phyloP scores from a whole-genome alignment of 2,113 vertebrate genomes.

The Natator depressus region DNA sequence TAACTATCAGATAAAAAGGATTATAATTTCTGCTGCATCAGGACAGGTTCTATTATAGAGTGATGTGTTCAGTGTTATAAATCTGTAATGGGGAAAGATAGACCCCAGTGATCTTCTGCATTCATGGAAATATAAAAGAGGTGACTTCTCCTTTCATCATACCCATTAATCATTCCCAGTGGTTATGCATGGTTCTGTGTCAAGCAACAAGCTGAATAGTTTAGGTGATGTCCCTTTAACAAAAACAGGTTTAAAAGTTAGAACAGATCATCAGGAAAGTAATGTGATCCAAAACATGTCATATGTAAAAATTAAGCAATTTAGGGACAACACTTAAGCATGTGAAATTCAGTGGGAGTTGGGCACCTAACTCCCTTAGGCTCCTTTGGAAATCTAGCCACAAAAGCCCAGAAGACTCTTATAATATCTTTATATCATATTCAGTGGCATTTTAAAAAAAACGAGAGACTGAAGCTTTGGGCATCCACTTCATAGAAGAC shows the following conservation, averaged over 20 bases:
- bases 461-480: not conserved
- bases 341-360: not conserved
- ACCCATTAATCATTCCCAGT: not conserved
- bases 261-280: not conserved
- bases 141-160: slow-evolving; percentile 13
- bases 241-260: not conserved
- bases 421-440: not conserved
- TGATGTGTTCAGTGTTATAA: not conserved
- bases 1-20: slow-evolving; percentile 11
- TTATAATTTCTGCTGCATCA: not conserved
- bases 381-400: not conserved
- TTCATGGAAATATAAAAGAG: not conserved
- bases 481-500: not conserved
- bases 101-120: not conserved
- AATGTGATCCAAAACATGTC: not conserved
- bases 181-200: not conserved
- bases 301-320: not conserved
- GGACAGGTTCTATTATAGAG: not conserved
- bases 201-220: not conserved
- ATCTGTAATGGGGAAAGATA: not conserved
- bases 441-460: not conserved
- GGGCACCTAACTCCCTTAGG: not conserved
- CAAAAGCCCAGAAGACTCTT: not conserved
- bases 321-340: not conserved
- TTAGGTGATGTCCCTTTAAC: not conserved